A percentile compares a stretch with the other conserved stretches of the same genome.
Evolutionary conservation across 2,113 vertebrate species (phyloP).

Genomic region (Fregetta grallaria): DNA sequence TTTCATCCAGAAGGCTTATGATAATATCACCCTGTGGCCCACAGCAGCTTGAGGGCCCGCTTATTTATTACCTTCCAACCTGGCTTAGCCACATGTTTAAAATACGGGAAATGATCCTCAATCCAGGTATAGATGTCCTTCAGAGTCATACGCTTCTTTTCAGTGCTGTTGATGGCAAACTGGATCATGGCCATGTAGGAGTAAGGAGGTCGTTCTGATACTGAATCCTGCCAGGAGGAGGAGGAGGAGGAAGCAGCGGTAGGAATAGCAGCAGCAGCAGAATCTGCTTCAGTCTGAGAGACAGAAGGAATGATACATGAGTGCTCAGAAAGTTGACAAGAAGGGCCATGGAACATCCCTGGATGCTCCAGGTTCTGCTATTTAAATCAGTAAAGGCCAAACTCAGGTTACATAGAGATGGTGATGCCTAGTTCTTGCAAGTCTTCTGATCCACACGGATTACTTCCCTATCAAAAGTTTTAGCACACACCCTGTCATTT

Average conservation of each 20-base stretch:
- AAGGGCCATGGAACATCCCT: background rate
- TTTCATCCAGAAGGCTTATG: background rate
- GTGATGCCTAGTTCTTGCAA: background rate
- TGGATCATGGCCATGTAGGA: slow-evolving; percentile 99
- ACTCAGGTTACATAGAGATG: background rate
- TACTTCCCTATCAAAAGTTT: background rate
- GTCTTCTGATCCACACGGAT: background rate
- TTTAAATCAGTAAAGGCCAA: background rate
- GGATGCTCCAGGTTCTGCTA: background rate
- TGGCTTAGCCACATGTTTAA: slow-evolving; percentile 90
- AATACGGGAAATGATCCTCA: slow-evolving; percentile 94
- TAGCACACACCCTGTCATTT: background rate
- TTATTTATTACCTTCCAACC: slow-evolving; percentile 90
- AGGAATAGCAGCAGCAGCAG: background rate
- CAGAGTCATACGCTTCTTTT: slow-evolving; percentile 88
- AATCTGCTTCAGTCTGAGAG: slow-evolving; percentile 60
- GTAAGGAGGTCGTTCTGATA: slow-evolving; percentile 87
- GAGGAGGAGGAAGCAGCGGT: accelerated
- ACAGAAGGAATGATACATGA: background rate
- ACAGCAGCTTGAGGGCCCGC: background rate
- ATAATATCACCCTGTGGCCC: background rate
- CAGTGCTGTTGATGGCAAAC: slow-evolving; percentile 95
- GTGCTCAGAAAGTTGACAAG: background rate
- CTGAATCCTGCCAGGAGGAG: slow-evolving; percentile 54
- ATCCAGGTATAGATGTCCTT: slow-evolving; percentile 98